Evolutionary conservation across 1,140 invertebrate species (phyloP), one percentile per base, ranked within the genome.

Genomic region (Drosophila pallidifrons): DNA sequence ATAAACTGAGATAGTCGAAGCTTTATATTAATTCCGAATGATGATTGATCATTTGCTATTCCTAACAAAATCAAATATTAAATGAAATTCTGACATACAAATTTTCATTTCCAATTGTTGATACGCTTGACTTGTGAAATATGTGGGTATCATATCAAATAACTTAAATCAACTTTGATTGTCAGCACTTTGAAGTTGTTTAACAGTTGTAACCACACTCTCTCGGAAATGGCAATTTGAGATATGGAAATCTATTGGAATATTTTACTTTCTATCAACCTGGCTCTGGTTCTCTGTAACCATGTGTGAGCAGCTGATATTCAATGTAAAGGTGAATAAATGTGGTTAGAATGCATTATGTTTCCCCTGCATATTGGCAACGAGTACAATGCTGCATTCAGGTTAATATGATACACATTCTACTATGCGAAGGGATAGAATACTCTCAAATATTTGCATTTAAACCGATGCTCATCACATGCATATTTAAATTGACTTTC

Each of bases 241-340:
- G 28, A 51, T 43, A 43, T 43, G 69, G 46, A 71, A 75, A 65
- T 59, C 11, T 5, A 11, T n/a, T 69, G 43, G 43, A 58, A 47
- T 30, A 58, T 46, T 59, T 52, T 38, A 2, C 35, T 10, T 32
- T 32, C 30, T 8, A 32, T 7, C 6, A 6, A 7, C 30, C 7
- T 25, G 32, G 43, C 35, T 32, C 8, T 69, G 49, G 20, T 10
- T 20, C 5, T 45, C 20, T 10, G 43, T 13, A 16, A 16, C 16
- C 7, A 47, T 47, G 15, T 4, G 1, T 47, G 6, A 47, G 13
- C 15, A 47, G 15, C 15, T 16, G 7, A 7, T 8, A 16, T 47
- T 20, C 3, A 25, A 25, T 25, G 3, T 25, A 25, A 25, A 25
- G 20, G 20, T 25, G 16, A 20, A 25, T 49, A 20, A 20, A 25